A percentile compares a stretch with the other conserved stretches of the same genome.
Conservation (phyloP, 2,888 invertebrate genomes). For the Folsomia manolachei region DNA sequence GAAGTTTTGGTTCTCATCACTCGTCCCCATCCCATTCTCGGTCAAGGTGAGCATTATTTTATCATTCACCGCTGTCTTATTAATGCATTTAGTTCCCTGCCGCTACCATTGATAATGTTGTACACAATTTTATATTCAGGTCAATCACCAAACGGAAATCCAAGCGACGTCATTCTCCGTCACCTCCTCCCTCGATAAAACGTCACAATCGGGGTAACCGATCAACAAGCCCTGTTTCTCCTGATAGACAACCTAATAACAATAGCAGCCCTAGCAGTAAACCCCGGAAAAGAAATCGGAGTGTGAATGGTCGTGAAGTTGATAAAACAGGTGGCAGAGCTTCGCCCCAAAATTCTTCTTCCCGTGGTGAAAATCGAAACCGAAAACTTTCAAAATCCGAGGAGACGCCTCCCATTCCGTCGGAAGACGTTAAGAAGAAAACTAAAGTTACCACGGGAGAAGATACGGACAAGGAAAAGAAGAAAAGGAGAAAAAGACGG, state of each 20-base stretch:
- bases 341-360: constrained; percentile 51
- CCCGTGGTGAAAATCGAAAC: too few species aligned
- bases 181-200: constrained; percentile 4
- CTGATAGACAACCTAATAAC: not conserved
- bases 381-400: not conserved
- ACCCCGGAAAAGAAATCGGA: constrained; percentile 19
- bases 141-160: constrained; percentile 9
- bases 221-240: constrained; percentile 12
- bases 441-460: constrained; percentile 31
- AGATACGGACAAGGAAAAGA: constrained; percentile 47
- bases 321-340: constrained; percentile 29
- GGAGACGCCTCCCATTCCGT: constrained; percentile 14
- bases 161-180: constrained; percentile 11
- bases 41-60: constrained; percentile 27
- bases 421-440: constrained; percentile 27
- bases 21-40: constrained; percentile 30
- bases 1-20: constrained; percentile 20
- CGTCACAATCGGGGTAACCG: not conserved
- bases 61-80: too few species aligned
- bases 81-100: too few species aligned
- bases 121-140: constrained; percentile 11
- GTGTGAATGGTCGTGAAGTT: constrained; percentile 21
- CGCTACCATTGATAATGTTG: too few species aligned
- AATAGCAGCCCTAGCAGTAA: constrained; percentile 17
- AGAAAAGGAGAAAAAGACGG: constrained; percentile 49